Evolutionary conservation across 2,888 invertebrate genomes (phyloP), one percentile per base, ranked within the genome.

Genomic region (Drosophila borealis): DNA sequence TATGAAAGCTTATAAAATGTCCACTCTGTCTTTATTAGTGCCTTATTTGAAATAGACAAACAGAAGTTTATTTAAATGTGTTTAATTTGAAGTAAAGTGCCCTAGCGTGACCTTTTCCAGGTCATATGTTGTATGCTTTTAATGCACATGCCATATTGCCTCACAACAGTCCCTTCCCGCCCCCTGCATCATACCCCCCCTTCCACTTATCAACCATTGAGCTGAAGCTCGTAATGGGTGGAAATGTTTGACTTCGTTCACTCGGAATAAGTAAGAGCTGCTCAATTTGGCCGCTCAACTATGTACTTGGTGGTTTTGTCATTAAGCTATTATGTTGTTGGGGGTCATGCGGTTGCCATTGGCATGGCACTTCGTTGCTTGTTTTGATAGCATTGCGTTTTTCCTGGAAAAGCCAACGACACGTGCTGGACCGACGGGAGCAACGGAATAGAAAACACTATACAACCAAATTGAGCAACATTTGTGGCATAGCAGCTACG

Each of bases 261-360:
- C 62, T 65, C 62, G 78, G 70, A 81, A 81, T 84, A 80, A 84
- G 78, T 78, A 65, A 72, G 78, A 78, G 84, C 80, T 75, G 79
- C 87, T 86, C 81, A 83, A 83, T 83, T 83, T 83, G 80, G 77
- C 60, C 64, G 74, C 84, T 83, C 66, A 79, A 86, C 87, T 81
- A 74, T 77, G 84, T 83, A 80, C 84, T 87, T 76, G 72, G 86
- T 85, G 85, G 85, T 74, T 83, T 83, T 60, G 80, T 81, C 88
- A 88, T 86, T 86, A 85, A 88, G 86, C 81, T 54, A 74, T 88
- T 85, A 81, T 57, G 78, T 29, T 8, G 73, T 70, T 62, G 19
- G 71, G 50, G 14, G 19, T 33, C 29, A 34, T 48, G 74, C 36
- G 62, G 66, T n/a, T 46, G 25, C 13, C 25, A 33, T 13, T 42